Base-by-base conservation (phyloP, 1,140 invertebrate species). In the Aphaenogaster rudis region DNA sequence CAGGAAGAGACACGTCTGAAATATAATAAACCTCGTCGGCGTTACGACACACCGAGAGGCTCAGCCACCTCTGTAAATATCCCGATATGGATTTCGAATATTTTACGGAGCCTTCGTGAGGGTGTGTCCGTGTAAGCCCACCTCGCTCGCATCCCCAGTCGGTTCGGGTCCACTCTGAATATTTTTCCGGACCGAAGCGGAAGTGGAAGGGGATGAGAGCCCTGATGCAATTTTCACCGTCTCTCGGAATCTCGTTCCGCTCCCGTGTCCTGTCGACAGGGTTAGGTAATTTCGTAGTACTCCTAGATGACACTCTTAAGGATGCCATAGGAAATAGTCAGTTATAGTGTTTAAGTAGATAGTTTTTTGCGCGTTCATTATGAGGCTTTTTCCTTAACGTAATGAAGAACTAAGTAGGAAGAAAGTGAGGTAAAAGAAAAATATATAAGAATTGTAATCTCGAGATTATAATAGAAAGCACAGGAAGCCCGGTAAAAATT, bases 81-180 rank as follows among this genome's bases (percentile, higher is more conserved):
- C 63, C 86, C 50, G 71, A 90, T 90, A 90, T 90, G 89, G 89
- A 91, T 91, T 90, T 91, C 90, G 89, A 91, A 91, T 90, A 90
- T 90, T 90, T 91, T 88, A 91, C 77, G 59, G 76, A 33, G 33
- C 52, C 28, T 72, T 11, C 17, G 13, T 13, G 67, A 17, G 61
- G 11, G 21, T 54, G 42, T 8, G 13, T 52, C 48, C 45, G 45
- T 86, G 69, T 74, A 50, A 74, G 28, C 54, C n/a, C 80, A 21
- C 42, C 67, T n/a, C 69, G 52, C 42, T 28, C 39, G 45, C 63
- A 66, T 50, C 57, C 57, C 28, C 54, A 61, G 80, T 33, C 67
- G 80, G 74, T 84, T 66, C 80, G 54, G 66, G 85, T 87, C 85
- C 89, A 90, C 69, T 90, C 78, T 90, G 85, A 84, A 90, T 87